phyloP scores from a whole-genome alignment of 2,113 vertebrate species.

The Nothobranchius furzeri region DNA sequence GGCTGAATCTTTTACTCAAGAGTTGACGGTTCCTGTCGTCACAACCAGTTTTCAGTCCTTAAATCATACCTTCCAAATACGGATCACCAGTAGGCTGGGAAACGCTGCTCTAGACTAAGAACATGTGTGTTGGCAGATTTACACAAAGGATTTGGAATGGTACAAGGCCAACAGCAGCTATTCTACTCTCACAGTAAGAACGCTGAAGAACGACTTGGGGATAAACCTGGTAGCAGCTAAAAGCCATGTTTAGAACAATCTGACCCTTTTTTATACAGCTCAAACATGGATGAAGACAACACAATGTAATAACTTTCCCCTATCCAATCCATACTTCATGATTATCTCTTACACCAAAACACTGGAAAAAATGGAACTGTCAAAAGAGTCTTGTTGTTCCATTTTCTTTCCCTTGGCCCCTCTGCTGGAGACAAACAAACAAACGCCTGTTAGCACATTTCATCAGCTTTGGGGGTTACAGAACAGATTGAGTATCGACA shows the following conservation, averaged over 20 bases:
- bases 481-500: slow-evolving; percentile 82
- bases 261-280: slow-evolving; percentile 57
- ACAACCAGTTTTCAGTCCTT: no score
- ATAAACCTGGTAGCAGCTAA: slow-evolving; percentile 56
- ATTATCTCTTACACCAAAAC: slow-evolving; percentile 74
- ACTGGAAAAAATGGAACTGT: slow-evolving; percentile 72
- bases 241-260: slow-evolving; percentile 60
- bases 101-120: slow-evolving; percentile 28
- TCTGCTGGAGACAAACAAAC: slow-evolving; percentile 74
- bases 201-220: slow-evolving; percentile 44
- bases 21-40: no score
- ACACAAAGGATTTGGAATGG: slow-evolving; percentile 47
- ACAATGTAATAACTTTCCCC: slow-evolving; percentile 72
- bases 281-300: slow-evolving; percentile 75
- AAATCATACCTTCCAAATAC: no score
- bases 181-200: slow-evolving; percentile 37
- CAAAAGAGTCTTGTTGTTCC: slow-evolving; percentile 76
- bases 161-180: slow-evolving; percentile 48
- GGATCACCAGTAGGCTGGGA: neutral
- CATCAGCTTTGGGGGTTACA: slow-evolving; percentile 78
- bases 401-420: slow-evolving; percentile 67
- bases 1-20: no score
- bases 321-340: slow-evolving; percentile 74
- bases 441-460: slow-evolving; percentile 77
- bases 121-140: slow-evolving; percentile 47